Percentiles rank a stretch among this genome's conserved stretches.
These are phyloP conservation scores for Phymorhynchus buccinoides DNA, from an alignment of 1,140 invertebrate species.

Conservation along the genomic window DNA sequence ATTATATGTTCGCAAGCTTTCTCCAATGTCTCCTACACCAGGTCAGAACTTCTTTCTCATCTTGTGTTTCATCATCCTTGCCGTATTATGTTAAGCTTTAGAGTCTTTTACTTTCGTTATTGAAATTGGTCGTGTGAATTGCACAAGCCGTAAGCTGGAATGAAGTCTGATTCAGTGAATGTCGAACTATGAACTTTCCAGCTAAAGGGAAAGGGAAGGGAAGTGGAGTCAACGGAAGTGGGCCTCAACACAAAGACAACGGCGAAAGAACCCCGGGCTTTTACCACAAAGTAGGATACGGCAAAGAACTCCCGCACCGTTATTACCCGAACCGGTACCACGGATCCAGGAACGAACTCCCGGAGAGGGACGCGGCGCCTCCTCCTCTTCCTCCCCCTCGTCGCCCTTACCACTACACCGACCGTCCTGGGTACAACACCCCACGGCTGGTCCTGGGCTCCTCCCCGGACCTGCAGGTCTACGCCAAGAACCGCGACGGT, in stretches of 20 bases:
- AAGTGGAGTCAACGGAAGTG: neutral
- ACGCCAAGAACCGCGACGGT: slow-evolving; percentile 30
- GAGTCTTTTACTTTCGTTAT: no score
- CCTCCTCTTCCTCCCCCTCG: neutral
- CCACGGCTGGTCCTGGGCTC: slow-evolving; percentile 19
- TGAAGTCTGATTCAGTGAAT: neutral
- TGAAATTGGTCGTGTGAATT: no score
- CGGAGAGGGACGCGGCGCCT: neutral
- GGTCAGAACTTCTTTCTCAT: no score
- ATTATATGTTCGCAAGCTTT: no score
- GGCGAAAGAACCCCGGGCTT: neutral
- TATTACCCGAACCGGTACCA: neutral
- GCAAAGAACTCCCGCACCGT: neutral
- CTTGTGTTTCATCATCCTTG: no score
- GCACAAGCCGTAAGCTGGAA: no score
- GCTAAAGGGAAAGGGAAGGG: neutral
- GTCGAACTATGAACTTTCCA: neutral
- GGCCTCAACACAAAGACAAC: neutral
- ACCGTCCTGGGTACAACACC: neutral
- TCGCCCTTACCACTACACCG: slow-evolving; percentile 9
- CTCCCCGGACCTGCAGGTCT: slow-evolving; percentile 1
- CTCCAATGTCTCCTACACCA: no score
- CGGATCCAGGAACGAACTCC: neutral
- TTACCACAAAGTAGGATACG: neutral
- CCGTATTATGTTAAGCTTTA: no score